These are phyloP conservation scores for Helicoverpa zea DNA, from an alignment of 1,140 invertebrate genomes.

Conservation along the genomic window DNA sequence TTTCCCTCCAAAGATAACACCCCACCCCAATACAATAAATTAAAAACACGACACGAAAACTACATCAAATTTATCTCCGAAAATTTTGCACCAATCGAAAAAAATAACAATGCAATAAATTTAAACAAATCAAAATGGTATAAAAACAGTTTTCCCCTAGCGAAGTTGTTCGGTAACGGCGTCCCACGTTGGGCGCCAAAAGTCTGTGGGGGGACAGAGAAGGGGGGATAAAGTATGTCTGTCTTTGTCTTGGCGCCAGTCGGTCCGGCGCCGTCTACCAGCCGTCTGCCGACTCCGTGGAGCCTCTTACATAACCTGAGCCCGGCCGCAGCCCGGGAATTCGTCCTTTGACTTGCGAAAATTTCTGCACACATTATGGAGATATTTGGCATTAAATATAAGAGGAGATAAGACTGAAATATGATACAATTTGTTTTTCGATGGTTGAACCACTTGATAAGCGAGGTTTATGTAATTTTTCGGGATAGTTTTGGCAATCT, in stretches of 20 bases:
- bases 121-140: conserved; percentile 61
- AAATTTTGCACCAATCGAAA: conserved; percentile 35
- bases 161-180: conserved; percentile 39
- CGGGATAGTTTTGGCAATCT: background rate
- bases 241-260: conserved; percentile 65
- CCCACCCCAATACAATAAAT: conserved; percentile 14
- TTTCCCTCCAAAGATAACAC: background rate
- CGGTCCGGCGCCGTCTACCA: conserved; percentile 66
- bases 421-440: conserved; percentile 25
- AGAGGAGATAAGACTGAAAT: conserved; percentile 28
- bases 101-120: conserved; percentile 59
- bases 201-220: conserved; percentile 54
- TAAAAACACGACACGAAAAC: conserved; percentile 23
- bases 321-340: conserved; percentile 52
- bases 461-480: conserved; percentile 14
- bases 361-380: conserved; percentile 32
- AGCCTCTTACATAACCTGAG: conserved; percentile 67
- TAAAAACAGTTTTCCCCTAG: conserved; percentile 49
- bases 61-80: conserved; percentile 32
- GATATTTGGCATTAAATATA: conserved; percentile 13
- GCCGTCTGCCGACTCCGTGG: conserved; percentile 64
- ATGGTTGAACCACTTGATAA: background rate
- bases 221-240: conserved; percentile 40
- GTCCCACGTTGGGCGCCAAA: conserved; percentile 65
- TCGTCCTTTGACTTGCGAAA: conserved; percentile 39